Evolutionary conservation across 2,113 vertebrate species (phyloP).

Genomic region (Archilochus colubris): DNA sequence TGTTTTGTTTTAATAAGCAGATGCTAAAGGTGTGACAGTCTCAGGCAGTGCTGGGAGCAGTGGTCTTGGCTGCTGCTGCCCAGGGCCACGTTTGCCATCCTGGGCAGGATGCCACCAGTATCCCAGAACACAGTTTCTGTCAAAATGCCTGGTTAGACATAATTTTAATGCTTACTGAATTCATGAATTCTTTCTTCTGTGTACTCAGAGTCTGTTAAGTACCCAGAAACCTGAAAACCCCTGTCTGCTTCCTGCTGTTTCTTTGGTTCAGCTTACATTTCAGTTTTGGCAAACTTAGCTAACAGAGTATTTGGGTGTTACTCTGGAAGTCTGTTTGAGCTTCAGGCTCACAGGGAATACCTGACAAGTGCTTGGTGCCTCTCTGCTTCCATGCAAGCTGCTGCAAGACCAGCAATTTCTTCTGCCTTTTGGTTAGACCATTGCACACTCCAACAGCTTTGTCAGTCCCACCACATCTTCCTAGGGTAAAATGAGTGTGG

Average conservation of each 20-base stretch:
- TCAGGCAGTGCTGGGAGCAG: background rate
- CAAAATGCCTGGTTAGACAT: background rate
- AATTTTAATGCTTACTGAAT: background rate
- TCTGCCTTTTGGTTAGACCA: background rate
- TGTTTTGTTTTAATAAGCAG: background rate
- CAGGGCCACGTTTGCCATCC: rapidly evolving
- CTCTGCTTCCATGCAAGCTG: rapidly evolving
- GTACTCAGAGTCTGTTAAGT: background rate
- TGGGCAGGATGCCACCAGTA: background rate
- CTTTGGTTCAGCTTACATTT: background rate
- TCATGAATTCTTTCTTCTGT: background rate
- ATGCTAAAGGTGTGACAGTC: background rate
- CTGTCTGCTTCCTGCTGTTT: background rate
- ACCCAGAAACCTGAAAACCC: background rate
- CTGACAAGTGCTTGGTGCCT: rapidly evolving
- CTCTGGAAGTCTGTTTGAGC: background rate
- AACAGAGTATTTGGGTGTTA: background rate
- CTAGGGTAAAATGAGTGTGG: background rate
- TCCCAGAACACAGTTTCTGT: background rate
- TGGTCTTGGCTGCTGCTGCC: background rate
- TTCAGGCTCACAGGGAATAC: rapidly evolving
- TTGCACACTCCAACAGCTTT: background rate
- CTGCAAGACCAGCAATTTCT: background rate
- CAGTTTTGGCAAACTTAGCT: background rate
- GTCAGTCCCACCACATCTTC: background rate